These are phyloP conservation scores for Sialia sialis DNA, from an alignment of 2,113 vertebrate species.

Conservation along the genomic window DNA sequence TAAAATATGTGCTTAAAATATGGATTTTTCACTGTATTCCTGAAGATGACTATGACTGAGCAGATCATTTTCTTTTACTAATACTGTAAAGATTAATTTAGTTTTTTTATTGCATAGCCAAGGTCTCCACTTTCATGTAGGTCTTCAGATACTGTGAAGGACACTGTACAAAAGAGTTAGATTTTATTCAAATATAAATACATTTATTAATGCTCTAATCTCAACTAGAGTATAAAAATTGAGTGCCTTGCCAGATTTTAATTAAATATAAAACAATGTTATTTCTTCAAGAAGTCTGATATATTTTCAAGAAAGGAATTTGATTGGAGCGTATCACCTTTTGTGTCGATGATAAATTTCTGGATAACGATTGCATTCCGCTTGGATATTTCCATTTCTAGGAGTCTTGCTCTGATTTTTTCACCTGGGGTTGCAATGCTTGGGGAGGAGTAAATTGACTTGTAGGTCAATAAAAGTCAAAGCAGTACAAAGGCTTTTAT, in stretches of 20 bases:
- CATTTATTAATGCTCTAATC: not conserved
- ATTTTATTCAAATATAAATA: not conserved
- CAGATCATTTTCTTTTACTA: not conserved
- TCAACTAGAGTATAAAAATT: not conserved
- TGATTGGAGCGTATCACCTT: not conserved
- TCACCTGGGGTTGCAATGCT: conserved; percentile 17
- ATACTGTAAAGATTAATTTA: not conserved
- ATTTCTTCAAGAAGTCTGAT: not conserved
- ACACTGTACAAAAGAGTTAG: not conserved
- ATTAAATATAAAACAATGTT: not conserved
- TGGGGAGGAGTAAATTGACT: conserved; percentile 41
- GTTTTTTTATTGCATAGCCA: not conserved
- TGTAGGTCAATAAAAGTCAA: conserved; percentile 38
- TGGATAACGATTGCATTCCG: not conserved
- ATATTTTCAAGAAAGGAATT: not conserved
- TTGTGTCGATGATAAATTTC: not conserved
- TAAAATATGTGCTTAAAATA: not conserved
- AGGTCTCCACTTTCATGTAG: not conserved
- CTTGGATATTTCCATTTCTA: conserved; percentile 7
- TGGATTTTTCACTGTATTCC: not conserved
- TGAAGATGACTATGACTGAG: not conserved
- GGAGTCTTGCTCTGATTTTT: conserved; percentile 14
- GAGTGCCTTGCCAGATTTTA: not conserved
- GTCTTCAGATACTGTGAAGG: not conserved
- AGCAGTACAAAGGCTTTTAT: conserved; percentile 37